Conservation (phyloP, 2,888 invertebrate genomes). For the Aspidiotus destructor region DNA sequence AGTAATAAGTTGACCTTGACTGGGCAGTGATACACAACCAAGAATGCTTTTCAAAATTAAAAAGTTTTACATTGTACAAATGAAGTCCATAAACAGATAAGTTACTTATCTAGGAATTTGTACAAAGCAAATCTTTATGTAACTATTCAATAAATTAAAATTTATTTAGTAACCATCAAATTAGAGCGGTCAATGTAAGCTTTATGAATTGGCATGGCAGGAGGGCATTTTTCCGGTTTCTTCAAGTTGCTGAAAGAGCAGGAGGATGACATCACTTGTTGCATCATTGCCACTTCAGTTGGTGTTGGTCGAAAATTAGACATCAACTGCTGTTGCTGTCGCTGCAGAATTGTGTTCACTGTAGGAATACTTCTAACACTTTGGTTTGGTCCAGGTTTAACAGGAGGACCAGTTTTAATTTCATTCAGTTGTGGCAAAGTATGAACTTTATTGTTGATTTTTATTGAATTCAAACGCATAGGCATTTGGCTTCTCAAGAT, state of each 20-base stretch:
- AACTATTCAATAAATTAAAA: background rate
- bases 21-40: too few relatives aligned
- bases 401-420: constrained; percentile 37
- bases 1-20: too few relatives aligned
- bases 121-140: background rate
- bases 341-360: constrained; percentile 51
- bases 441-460: constrained; percentile 22
- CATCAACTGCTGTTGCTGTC: constrained; percentile 43
- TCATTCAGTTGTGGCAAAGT: constrained; percentile 45
- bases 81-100: background rate
- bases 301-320: background rate
- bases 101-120: background rate
- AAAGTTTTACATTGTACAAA: too few relatives aligned
- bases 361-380: constrained; percentile 55
- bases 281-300: constrained; percentile 4
- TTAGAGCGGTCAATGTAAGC: constrained; percentile 7
- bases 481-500: background rate
- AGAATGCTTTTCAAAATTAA: too few relatives aligned
- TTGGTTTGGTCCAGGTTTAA: constrained; percentile 46
- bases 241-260: constrained; percentile 20
- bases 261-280: background rate
- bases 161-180: constrained; percentile 21
- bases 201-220: constrained; percentile 5
- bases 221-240: constrained; percentile 13
- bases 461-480: background rate